Evolutionary conservation across 2,113 vertebrate genomes (phyloP), one percentile per base, ranked within the genome.

Genomic region (Megaceryle maxima): DNA sequence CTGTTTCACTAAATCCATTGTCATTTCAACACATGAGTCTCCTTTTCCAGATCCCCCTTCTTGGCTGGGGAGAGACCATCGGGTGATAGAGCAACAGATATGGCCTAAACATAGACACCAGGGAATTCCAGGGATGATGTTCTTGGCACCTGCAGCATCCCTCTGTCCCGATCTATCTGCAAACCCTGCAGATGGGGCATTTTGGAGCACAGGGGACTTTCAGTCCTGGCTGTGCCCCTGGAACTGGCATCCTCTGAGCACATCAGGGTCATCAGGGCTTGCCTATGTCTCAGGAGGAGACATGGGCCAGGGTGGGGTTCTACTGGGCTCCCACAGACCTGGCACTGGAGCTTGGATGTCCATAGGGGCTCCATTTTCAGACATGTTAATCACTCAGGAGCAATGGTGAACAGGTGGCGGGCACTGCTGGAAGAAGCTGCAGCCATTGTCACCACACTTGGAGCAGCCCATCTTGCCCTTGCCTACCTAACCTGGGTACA

Each of bases 311-410:
- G 46, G 11, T 0, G 5, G 28, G 18, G 10, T 48, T 69, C 43
- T n/a, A 12, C 19, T n/a, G 78, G 43, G 10, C 17, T 14, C 31
- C 19, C n/a, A 57, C 57, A 72, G 50, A 39, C 33, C 37, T 46
- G 51, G 16, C 19, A 44, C 33, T 0, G 0, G 66, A 46, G 59
- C 33, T 1, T 0, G 37, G 50, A 22, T 53, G 44, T 31, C 28
- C 17, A 5, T 19, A 43, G 31, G 24, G 33, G 22, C 3, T 9
- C 6, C 39, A 41, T 41, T 50, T 78, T 31, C 37, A 15, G n/a
- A 7, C 6, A 0, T 0, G 0, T 28, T 3, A 0, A 3, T 35
- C 8, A 3, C 0, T 2, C 2, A 10, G 16, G 21, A 73, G 35
- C 29, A 41, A 4, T 7, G 16, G 20, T n/a, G 72, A 21, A 19